Evolutionary conservation across 2,888 invertebrate species (phyloP).

Genomic region (Seladonia tumulorum): DNA sequence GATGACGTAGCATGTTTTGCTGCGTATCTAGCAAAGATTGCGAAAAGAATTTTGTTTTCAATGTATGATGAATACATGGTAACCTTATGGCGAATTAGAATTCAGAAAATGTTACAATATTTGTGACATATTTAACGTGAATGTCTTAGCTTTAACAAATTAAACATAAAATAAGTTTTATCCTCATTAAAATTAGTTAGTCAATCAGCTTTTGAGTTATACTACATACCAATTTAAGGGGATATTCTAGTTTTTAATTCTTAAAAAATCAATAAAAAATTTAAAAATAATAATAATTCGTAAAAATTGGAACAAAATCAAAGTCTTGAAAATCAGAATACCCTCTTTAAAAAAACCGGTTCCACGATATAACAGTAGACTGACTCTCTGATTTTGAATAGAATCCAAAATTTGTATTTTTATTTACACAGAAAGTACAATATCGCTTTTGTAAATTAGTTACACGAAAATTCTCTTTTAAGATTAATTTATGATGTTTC

Average conservation of each 20-base stretch:
- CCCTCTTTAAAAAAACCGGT: too few relatives aligned
- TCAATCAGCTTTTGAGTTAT: too few relatives aligned
- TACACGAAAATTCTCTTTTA: constrained; percentile 9
- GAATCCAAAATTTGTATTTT: not conserved
- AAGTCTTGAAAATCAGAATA: too few relatives aligned
- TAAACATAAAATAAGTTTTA: not conserved
- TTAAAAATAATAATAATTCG: too few relatives aligned
- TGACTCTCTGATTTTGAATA: not conserved
- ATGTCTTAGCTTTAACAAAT: constrained; percentile 30
- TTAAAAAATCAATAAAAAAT: too few relatives aligned
- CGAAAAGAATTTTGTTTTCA: constrained; percentile 21
- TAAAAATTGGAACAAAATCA: too few relatives aligned
- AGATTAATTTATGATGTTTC: constrained; percentile 40
- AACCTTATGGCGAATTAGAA: constrained; percentile 9
- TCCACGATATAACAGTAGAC: too few relatives aligned
- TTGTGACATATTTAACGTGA: constrained; percentile 21
- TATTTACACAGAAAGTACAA: not conserved
- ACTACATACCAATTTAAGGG: too few relatives aligned
- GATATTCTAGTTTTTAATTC: too few relatives aligned
- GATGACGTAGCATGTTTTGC: constrained; percentile 48
- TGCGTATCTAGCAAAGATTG: constrained; percentile 35
- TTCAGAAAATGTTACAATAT: constrained; percentile 25
- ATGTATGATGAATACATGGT: constrained; percentile 10
- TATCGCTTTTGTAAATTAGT: not conserved
- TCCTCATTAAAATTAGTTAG: too few relatives aligned